Base-by-base conservation (phyloP, 1,140 invertebrate species). In the Drosophila gunungcola region DNA sequence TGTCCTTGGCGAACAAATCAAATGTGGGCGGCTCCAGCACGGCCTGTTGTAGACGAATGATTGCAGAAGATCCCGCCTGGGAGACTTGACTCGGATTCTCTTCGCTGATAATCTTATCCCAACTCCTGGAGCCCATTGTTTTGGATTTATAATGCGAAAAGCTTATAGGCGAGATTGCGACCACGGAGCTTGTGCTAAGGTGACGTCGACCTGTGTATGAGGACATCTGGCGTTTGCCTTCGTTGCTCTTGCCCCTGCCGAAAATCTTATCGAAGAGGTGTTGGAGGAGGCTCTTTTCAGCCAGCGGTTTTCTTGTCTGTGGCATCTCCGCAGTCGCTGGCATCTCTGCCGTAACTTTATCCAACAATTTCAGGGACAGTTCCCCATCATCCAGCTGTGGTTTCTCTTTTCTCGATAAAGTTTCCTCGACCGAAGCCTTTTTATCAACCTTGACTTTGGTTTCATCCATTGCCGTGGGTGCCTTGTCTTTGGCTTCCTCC, bases 331-430 rank as follows among this genome's bases (percentile, higher is more conserved):
- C 6, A 4, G 32, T 7, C 27, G 1, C 10, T 4, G 27, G 34
- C 11, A 13, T 32, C 12, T 42, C 43, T 9, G 2, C 12, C 16
- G 38, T 21, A 13, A 3, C 51, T 10, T n/a, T 45, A 21, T 68
- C 64, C 6, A 43, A 21, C n/a, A 68, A 27, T 6, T 68, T 68
- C 11, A 68, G 25, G 6, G 61, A 7, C 13, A 68, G 46, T 11
- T 68, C 64, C 25, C 64, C 64, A 2, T 52, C 5, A 11, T 68
- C 61, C 13, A 68, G 13, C 32, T 52, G 3, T 7, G 64, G 64
- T n/a, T 13, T 65, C 0, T 64, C 29, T 11, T 52, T 65, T 1
- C 10, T 43, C 4, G 1, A 3, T 2, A 12, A 12, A 6, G 11
- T 34, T 27, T 34, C 29, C 2, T 9, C 12, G 10, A 2, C 2